Evolutionary conservation across 23 tunicate species (phyloP).

Genomic region (Ascidia mentula): DNA sequence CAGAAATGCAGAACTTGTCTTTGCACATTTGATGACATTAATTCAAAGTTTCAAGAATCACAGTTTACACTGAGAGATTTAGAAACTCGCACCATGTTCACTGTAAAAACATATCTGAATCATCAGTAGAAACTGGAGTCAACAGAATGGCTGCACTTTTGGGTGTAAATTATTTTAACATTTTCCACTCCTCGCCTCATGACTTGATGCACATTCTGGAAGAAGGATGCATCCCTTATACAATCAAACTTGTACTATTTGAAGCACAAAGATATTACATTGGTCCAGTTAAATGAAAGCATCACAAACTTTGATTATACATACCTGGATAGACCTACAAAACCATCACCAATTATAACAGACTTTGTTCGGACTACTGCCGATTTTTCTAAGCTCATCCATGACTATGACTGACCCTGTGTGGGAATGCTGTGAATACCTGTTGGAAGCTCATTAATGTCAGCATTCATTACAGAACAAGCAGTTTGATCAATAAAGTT

Average conservation of each 20-base stretch:
- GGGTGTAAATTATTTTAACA: neutral
- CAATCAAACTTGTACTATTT: neutral
- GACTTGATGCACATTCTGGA: constrained; percentile 10
- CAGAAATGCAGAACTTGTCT: constrained; percentile 9
- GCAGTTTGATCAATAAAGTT: neutral
- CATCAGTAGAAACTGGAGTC: neutral
- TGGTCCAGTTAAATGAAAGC: neutral
- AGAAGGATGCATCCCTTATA: constrained; percentile 19
- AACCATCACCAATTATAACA: neutral
- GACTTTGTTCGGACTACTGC: neutral
- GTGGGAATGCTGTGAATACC: neutral
- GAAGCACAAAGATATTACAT: neutral
- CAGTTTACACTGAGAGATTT: constrained; percentile 5
- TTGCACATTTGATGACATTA: constrained; percentile 11
- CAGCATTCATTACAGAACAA: neutral
- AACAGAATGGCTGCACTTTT: constrained; percentile 1
- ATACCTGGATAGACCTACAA: neutral
- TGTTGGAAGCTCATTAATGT: neutral
- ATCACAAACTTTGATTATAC: neutral
- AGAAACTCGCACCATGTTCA: neutral
- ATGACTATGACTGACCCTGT: neutral
- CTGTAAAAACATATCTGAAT: constrained; percentile 5
- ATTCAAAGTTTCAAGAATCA: neutral
- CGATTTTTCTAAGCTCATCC: neutral
- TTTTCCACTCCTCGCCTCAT: constrained; percentile 3